Base-by-base conservation (phyloP, 2,797 vertebrate genomes). In the Gymnothorax javanicus region DNA sequence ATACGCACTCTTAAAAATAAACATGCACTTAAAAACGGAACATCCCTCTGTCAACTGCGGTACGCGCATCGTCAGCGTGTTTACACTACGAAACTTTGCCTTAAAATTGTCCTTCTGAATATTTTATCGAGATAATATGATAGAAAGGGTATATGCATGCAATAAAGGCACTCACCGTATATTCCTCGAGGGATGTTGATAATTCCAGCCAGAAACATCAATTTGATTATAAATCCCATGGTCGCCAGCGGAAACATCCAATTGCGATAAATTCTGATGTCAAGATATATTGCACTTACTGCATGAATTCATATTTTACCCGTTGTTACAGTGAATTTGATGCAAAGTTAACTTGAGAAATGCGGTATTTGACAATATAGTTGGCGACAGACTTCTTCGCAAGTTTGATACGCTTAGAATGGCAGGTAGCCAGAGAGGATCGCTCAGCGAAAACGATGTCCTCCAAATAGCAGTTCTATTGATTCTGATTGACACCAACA, bases 101-200 rank as follows among this genome's bases (percentile, higher is more conserved):
- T 4, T 54, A 81, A 13, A 69, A 69, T 69, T 23, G 12, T 60
- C 12, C 11, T 15, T 60, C 7, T n/a, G n/a, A n/a, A 69, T 9
- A 13, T 6, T 7, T 25, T 25, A n/a, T 69, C 67, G 27, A 50
- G 13, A 50, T 20, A 73, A 77, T 23, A 56, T 54, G 77, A 50
- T n/a, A 23, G 77, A n/a, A 50, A 17, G 15, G 6, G 50, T 20
- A 20, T 50, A 79, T 11, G 50, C 50, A 17, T n/a, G 33, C 33
- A 43, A 17, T 9, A 13, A 56, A 54, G 52, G 11, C 12, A 81
- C 52, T 3, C 20, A 81, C 77, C 77, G 77, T 81, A 8, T 56
- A 56, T 81, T 81, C 77, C 77, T 81, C 77, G 77, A 8, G 77
- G 77, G 77, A 81, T 81, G 77, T n/a, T 56, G 77, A 56, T 7